Percentiles rank a stretch among this genome's conserved stretches.
Conservation (phyloP, 1,140 invertebrate genomes). For the Hormaphis cornu region DNA sequence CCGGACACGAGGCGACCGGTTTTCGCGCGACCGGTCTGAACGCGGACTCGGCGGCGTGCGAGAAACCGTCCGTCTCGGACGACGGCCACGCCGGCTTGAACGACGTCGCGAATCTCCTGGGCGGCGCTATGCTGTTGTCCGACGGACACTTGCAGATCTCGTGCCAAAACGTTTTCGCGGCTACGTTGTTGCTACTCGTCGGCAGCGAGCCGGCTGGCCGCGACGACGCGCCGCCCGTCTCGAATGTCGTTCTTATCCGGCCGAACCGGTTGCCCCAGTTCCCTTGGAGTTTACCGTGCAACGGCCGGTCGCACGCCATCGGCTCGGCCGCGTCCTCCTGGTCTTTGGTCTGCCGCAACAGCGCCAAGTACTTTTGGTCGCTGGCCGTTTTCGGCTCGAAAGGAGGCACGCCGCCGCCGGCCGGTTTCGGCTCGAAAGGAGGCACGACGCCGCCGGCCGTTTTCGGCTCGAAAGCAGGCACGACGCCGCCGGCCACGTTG, state of each 20-base stretch:
- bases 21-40: conserved; percentile 51
- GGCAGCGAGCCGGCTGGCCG: no score
- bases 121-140: not conserved
- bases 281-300: conserved; percentile 33
- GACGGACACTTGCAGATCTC: conserved; percentile 45
- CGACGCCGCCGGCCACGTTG: conserved; percentile 37
- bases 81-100: conserved; percentile 36
- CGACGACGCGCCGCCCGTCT: conserved; percentile 41
- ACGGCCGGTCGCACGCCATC: conserved; percentile 38
- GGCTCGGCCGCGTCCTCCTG: conserved; percentile 34
- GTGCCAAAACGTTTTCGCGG: conserved; percentile 40
- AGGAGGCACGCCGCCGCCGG: conserved; percentile 45
- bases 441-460: conserved; percentile 36
- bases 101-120: conserved; percentile 30
- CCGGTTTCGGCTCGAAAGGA: not conserved
- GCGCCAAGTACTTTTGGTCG: conserved; percentile 71
- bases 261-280: conserved; percentile 71
- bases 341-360: conserved; percentile 55
- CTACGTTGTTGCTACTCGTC: conserved; percentile 1
- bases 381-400: conserved; percentile 74
- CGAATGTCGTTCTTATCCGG: conserved; percentile 76
- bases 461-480: not conserved
- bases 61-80: conserved; percentile 53
- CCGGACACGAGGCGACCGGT: conserved; percentile 33
- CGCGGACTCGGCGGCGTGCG: conserved; percentile 59